phyloP scores from a whole-genome alignment of 2,113 vertebrate genomes.

The Scophthalmus maximus region DNA sequence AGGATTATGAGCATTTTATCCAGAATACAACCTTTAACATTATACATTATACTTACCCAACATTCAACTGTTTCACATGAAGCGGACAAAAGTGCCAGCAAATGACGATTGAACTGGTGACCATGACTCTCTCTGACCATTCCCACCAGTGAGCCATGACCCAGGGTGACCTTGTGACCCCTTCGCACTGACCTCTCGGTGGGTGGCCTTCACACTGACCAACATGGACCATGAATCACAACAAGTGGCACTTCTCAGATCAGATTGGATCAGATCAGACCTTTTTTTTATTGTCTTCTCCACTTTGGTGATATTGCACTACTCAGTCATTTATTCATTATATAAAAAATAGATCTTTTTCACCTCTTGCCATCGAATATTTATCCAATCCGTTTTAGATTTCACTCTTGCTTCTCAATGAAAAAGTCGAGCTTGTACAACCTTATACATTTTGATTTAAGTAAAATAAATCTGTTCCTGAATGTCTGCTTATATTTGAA shows the following conservation, averaged over 20 bases:
- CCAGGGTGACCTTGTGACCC: constrained; percentile 62
- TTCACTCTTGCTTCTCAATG: not conserved
- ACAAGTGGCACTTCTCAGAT: constrained; percentile 37
- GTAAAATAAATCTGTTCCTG: not conserved
- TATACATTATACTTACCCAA: constrained; percentile 52
- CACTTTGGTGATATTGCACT: not conserved
- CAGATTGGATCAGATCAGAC: constrained; percentile 17
- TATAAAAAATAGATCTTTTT: too few species aligned
- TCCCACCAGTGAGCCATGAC: constrained; percentile 67
- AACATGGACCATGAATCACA: constrained; percentile 38
- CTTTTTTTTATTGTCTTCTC: not conserved
- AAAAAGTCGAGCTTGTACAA: too few species aligned
- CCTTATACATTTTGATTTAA: not conserved
- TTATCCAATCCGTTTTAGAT: not conserved
- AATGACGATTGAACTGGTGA: constrained; percentile 17
- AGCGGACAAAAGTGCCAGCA: constrained; percentile 5
- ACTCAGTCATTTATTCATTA: not conserved
- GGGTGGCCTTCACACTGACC: constrained; percentile 73
- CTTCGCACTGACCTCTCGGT: constrained; percentile 70
- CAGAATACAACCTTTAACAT: constrained; percentile 55
- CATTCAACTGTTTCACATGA: constrained; percentile 12
- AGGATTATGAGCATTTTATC: constrained; percentile 72
- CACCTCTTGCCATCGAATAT: not conserved
- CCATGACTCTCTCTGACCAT: constrained; percentile 34
- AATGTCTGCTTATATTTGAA: constrained; percentile 9